Conservation (phyloP, 2,888 invertebrate species). For the Xylota sylvarum region DNA sequence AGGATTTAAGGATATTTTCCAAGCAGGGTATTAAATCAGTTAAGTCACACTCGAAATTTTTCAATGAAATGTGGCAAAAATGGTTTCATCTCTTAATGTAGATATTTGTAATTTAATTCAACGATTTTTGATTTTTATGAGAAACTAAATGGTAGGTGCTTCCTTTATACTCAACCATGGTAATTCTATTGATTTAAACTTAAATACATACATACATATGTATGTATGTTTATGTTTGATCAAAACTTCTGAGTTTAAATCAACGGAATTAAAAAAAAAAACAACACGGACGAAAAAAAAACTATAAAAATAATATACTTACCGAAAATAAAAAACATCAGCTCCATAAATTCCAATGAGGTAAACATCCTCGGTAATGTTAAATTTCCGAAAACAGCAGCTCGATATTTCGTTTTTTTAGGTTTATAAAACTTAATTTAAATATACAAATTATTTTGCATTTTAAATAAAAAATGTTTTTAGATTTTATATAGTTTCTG, state of each 20-base stretch:
- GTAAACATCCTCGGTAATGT: constrained; percentile 11
- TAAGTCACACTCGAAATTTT: too few species aligned
- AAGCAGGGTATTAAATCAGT: too few species aligned
- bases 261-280: too few species aligned
- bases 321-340: constrained; percentile 45
- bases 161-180: too few species aligned
- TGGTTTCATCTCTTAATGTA: too few species aligned
- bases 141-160: background rate
- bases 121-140: too few species aligned
- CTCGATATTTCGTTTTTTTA: background rate
- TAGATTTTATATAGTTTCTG: background rate
- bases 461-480: background rate
- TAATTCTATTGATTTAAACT: background rate
- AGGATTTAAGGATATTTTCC: too few species aligned
- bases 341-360: constrained; percentile 3
- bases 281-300: background rate
- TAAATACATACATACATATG: background rate
- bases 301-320: constrained; percentile 26
- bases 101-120: too few species aligned
- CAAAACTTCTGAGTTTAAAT: too few species aligned
- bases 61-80: too few species aligned
- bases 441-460: background rate
- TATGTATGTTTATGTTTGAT: background rate
- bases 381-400: background rate
- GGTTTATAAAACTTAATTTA: background rate